Evolutionary conservation across 2,888 invertebrate species (phyloP), one percentile per base, ranked within the genome.

Genomic region (Aporophyla nigra): DNA sequence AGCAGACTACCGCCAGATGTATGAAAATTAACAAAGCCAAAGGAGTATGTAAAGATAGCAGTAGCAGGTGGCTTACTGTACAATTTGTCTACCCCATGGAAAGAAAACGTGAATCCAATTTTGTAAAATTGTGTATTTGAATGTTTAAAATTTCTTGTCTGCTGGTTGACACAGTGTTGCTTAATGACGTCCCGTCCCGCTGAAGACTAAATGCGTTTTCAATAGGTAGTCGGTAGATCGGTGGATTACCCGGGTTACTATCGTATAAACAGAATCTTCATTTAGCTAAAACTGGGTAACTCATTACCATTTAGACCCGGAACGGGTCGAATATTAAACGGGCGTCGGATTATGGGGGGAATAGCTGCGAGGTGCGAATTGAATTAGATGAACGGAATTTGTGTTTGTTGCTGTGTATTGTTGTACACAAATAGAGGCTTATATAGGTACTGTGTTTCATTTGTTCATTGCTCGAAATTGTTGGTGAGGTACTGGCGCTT

Each of bases 211-310:
- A 87, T 75, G 80, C 77, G 83, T 83, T 87, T 80, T 82, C 92
- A 89, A 91, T 92, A 88, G 89, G 88, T 80, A 87, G 65, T 71
- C 74, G 51, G 61, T 75, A 78, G 92, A 95, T 73, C 54, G 56
- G 61, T 78, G 87, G 93, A 95, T 95, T 93, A 94, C 88, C 90
- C 84, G 84, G 85, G 86, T 90, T 88, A 90, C 89, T 90, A 87
- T 86, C 88, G 89, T 86, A 93, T 92, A 93, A 93, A 93, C 92
- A 92, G 91, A 92, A 91, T 92, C 91, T 93, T 92, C 90, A 92
- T 92, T 92, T 90, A 86, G 89, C 87, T 91, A 90, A 91, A 91
- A 91, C 87, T 81, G 88, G 91, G 90, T 89, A 90, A 88, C 92
- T 93, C 92, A 93, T 93, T 93, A 93, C 91, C 93, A 93, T 93